These are phyloP conservation scores for Anthoscopus minutus DNA, from an alignment of 2,113 vertebrate species.

Conservation along the genomic window DNA sequence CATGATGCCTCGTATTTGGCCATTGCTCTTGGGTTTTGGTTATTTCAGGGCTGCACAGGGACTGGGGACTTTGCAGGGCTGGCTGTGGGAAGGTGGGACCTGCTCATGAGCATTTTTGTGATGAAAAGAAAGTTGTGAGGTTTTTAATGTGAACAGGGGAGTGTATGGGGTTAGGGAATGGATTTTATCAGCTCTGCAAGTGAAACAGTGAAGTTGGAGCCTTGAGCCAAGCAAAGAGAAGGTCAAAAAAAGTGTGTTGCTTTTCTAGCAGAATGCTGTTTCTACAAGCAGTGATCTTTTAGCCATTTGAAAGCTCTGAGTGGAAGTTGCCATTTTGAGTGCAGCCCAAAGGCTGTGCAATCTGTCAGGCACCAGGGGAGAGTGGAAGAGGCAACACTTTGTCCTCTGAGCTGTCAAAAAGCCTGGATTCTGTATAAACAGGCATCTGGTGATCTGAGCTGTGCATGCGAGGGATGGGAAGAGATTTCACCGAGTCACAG, in stretches of 20 bases:
- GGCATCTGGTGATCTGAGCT: conserved; percentile 53
- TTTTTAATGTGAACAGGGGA: not conserved
- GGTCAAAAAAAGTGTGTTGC: not conserved
- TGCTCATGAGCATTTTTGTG: not conserved
- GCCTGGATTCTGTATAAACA: conserved; percentile 53
- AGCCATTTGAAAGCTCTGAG: conserved; percentile 36
- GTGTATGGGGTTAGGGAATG: not conserved
- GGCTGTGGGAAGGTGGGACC: not conserved
- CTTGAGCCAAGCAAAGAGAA: not conserved
- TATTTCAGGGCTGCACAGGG: not conserved
- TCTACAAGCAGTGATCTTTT: conserved; percentile 43
- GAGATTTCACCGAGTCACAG: conserved; percentile 4
- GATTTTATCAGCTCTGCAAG: not conserved
- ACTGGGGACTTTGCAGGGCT: not conserved
- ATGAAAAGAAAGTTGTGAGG: not conserved
- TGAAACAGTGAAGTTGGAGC: not conserved
- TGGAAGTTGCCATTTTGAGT: conserved; percentile 47
- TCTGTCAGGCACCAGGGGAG: conserved; percentile 59
- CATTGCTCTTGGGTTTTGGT: not conserved
- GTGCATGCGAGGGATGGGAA: not conserved
- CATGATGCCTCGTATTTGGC: not conserved
- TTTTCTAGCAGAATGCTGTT: not conserved
- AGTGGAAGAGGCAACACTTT: conserved; percentile 57
- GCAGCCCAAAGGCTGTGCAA: conserved; percentile 58
- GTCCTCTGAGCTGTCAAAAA: conserved; percentile 59